These are phyloP conservation scores for Dichetophora obliterata DNA, from an alignment of 2,888 invertebrate genomes.

Conservation along the genomic window DNA sequence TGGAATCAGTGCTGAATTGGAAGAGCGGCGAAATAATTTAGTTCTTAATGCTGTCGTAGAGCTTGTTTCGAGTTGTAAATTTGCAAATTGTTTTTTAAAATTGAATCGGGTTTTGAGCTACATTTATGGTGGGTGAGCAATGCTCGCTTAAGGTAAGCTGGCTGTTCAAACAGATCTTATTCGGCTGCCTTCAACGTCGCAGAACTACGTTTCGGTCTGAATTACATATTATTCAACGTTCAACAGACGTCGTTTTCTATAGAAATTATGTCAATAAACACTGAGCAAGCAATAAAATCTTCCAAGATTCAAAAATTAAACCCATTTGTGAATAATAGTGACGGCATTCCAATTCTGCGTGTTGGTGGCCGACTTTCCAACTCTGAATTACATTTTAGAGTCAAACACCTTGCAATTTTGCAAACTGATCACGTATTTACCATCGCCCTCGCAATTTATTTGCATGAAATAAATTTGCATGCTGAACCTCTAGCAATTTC, in stretches of 20 bases:
- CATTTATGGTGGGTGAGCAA: too few species aligned
- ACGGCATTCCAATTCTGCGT: conserved; percentile 27
- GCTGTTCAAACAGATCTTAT: conserved; percentile 3
- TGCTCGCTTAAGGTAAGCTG: too few species aligned
- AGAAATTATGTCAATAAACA: neutral
- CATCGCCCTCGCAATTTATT: conserved; percentile 25
- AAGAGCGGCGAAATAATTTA: too few species aligned
- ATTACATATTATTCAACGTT: conserved; percentile 18
- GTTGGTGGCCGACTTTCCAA: too few species aligned
- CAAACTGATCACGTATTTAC: conserved; percentile 47
- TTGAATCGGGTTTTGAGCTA: too few species aligned
- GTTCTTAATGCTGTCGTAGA: too few species aligned
- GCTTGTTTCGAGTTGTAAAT: too few species aligned
- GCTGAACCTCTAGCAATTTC: conserved; percentile 37
- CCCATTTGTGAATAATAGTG: conserved; percentile 46
- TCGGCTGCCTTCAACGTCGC: neutral
- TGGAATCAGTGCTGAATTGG: too few species aligned
- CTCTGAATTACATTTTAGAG: conserved; percentile 39
- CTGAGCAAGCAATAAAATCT: neutral
- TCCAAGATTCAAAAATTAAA: conserved; percentile 35
- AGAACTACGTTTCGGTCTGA: neutral
- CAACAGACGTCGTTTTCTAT: conserved; percentile 7
- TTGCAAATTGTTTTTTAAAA: too few species aligned
- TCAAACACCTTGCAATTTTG: conserved; percentile 52
- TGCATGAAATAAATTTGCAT: conserved; percentile 31